Evolutionary conservation across 2,888 invertebrate genomes (phyloP), one percentile per base, ranked within the genome.

Genomic region (Drosophila melanosoma): DNA sequence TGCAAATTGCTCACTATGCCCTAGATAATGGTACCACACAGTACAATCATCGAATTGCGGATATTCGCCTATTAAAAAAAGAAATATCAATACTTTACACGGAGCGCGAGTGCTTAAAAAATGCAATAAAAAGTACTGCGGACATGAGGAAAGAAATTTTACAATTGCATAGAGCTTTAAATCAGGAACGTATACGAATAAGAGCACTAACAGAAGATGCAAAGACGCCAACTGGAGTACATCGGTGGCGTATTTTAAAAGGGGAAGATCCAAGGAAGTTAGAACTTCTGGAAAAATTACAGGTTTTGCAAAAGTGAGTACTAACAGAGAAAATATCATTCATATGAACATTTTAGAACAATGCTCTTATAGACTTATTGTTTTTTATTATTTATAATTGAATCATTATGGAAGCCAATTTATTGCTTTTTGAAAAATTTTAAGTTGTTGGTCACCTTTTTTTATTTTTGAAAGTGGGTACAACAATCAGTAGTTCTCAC

Each of bases 211-310:
- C 97, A 90, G 97, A 98, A 86, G 98, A 98, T 79, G 94, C 98
- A 66, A 96, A 97, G 92, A 97, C 97, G 76, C 98, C 98, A 0
- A 95, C 98, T 81, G 98, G 98, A 92, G 95, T 98, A 76, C 98
- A 98, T 92, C 93, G 98, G 69, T 98, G 98, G 98, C 94, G 98
- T 78, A 97, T 97, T 92, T 94, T 98, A 68, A 97, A 97, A 94
- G 98, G 97, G 8, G 96, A 96, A 20, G 97, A 98, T 94, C 98
- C 98, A 0, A 95, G 95, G 77, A 95, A 96, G 45, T 96, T 96
- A 75, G 96, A 96, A 74, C 94, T 98, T 78, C 94, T 98, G 68
- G 96, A 96, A 91, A 98, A 98, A 93, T 95, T 97, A n/a, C 96
- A 97, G 81, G 94, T 96, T 49, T 94, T 98, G 17, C 98, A 98